Conservation (phyloP, 1,140 invertebrate species). For the Sarcophaga bullata region DNA sequence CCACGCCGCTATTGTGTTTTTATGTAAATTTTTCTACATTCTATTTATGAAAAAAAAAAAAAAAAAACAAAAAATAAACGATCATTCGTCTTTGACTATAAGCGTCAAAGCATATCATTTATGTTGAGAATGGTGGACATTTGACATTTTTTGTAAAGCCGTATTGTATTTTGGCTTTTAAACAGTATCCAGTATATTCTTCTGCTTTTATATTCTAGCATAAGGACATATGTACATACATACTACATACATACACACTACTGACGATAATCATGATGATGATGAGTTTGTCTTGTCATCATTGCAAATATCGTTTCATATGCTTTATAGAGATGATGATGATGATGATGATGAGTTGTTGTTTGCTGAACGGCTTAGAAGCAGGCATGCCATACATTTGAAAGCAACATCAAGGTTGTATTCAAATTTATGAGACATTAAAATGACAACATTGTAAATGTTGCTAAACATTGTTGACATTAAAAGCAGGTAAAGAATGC, state of each 20-base stretch:
- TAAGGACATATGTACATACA: too few species aligned
- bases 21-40: constrained; percentile 43
- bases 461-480: constrained; percentile 37
- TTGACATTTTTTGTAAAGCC: constrained; percentile 17
- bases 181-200: too few species aligned
- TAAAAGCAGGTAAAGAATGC: background rate
- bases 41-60: background rate
- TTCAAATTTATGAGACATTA: constrained; percentile 41
- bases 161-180: too few species aligned
- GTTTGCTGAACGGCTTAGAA: background rate
- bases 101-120: constrained; percentile 41
- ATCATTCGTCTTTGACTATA: constrained; percentile 30
- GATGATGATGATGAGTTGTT: background rate
- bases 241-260: too few species aligned
- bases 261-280: background rate
- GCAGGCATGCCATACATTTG: too few species aligned
- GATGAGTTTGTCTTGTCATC: background rate
- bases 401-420: constrained; percentile 31
- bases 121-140: constrained; percentile 29
- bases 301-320: background rate
- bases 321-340: too few species aligned
- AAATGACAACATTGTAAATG: constrained; percentile 30
- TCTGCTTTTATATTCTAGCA: too few species aligned
- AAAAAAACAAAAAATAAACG: constrained; percentile 25
- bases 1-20: constrained; percentile 29